A percentile compares a stretch with the other conserved stretches of the same genome.
phyloP scores from a whole-genome alignment of 2,888 invertebrate genomes.

The Galerucella calmariensis region DNA sequence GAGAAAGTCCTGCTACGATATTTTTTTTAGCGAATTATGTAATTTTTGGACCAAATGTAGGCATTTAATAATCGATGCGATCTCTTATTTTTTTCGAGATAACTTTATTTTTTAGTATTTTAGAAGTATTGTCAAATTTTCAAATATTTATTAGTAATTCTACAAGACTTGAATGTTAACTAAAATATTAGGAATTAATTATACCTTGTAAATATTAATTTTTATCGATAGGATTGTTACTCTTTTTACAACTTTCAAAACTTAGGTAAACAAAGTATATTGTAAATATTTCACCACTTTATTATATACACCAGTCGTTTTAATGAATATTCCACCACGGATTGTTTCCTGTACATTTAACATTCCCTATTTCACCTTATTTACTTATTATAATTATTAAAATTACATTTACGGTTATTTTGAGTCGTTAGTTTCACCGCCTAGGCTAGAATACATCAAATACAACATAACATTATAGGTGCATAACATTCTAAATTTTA shows the following conservation, averaged over 20 bases:
- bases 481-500: no score
- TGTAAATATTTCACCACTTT: conserved; percentile 40
- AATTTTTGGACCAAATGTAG: conserved; percentile 49
- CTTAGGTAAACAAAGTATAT: conserved; percentile 39
- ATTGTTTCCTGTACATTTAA: background rate
- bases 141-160: conserved; percentile 45
- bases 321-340: background rate
- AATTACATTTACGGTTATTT: no score
- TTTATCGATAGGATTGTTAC: conserved; percentile 45
- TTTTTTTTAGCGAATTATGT: conserved; percentile 38
- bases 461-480: no score
- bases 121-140: conserved; percentile 46
- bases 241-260: conserved; percentile 45
- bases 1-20: conserved; percentile 2
- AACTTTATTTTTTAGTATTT: conserved; percentile 28
- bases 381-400: background rate
- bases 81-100: conserved; percentile 39
- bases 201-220: conserved; percentile 44
- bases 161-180: conserved; percentile 47
- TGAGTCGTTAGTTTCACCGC: no score
- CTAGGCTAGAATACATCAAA: no score
- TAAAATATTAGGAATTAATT: conserved; percentile 40
- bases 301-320: conserved; percentile 22
- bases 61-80: conserved; percentile 39
- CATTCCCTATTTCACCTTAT: background rate